Conservation (phyloP, 2,888 invertebrate species). For the Pseudolycoriella hygida region DNA sequence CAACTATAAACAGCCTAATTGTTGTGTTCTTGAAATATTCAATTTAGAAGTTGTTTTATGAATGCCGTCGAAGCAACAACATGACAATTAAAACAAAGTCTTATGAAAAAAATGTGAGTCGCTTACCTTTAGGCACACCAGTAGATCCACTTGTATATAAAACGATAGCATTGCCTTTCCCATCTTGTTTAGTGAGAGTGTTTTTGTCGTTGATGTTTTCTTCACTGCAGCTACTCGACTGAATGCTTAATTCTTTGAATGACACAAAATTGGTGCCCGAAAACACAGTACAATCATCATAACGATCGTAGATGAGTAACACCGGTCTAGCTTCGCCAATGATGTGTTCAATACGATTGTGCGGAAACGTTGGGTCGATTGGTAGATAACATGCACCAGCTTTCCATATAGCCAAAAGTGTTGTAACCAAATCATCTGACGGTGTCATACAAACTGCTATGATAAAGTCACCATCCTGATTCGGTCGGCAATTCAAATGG, state of each 20-base stretch:
- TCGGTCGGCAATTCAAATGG: slow-evolving; percentile 22
- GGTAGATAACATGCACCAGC: slow-evolving; percentile 73
- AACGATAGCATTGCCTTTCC: slow-evolving; percentile 42
- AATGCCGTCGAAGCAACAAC: too few species aligned
- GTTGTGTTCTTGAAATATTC: too few species aligned
- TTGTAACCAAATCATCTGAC: slow-evolving; percentile 44
- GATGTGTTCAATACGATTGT: slow-evolving; percentile 55
- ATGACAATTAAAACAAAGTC: too few species aligned
- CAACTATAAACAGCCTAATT: too few species aligned
- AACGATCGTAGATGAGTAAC: slow-evolving; percentile 41
- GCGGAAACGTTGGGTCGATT: slow-evolving; percentile 54
- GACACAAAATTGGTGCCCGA: slow-evolving; percentile 17
- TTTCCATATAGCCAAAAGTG: slow-evolving; percentile 60
- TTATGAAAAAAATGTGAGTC: too few species aligned
- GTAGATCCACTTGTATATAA: slow-evolving; percentile 82
- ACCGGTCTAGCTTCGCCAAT: slow-evolving; percentile 55
- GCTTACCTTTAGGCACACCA: slow-evolving; percentile 74
- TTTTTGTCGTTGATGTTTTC: slow-evolving; percentile 23
- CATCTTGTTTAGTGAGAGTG: slow-evolving; percentile 27
- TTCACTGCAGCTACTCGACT: slow-evolving; percentile 13
- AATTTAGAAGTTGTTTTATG: too few species aligned
- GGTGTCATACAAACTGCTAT: slow-evolving; percentile 68
- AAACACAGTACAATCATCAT: slow-evolving; percentile 18
- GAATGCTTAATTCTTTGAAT: slow-evolving; percentile 19
- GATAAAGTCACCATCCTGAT: slow-evolving; percentile 52